Evolutionary conservation across 1,140 invertebrate genomes (phyloP).

Genomic region (Wasmannia auropunctata): DNA sequence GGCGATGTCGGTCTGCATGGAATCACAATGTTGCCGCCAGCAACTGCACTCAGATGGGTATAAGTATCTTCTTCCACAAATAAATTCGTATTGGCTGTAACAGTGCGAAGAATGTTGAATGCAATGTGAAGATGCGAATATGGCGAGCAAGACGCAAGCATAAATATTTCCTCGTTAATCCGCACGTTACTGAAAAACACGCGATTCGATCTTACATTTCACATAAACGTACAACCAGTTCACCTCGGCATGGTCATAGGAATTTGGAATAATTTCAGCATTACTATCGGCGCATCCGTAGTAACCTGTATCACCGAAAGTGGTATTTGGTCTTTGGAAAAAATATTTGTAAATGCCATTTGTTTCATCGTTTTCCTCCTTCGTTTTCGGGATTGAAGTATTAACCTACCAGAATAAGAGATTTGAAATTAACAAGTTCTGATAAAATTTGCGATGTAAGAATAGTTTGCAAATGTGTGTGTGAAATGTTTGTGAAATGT

Average conservation of each 20-base stretch:
- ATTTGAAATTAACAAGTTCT: neutral
- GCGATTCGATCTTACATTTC: conserved; percentile 85
- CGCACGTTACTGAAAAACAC: neutral
- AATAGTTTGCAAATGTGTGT: too few species aligned
- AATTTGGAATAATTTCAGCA: conserved; percentile 76
- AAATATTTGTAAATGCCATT: neutral
- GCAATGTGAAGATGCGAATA: neutral
- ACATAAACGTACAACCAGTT: conserved; percentile 88
- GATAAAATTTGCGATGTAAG: neutral
- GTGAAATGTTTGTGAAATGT: too few species aligned
- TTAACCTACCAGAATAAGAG: conserved; percentile 45
- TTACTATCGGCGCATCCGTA: conserved; percentile 86
- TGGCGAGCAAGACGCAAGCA: neutral
- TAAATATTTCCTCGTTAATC: neutral
- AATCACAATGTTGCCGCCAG: conserved; percentile 84
- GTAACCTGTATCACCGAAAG: conserved; percentile 86
- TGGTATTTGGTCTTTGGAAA: conserved; percentile 68
- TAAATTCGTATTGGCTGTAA: conserved; percentile 85
- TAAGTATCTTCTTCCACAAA: conserved; percentile 83
- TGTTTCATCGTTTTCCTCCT: neutral
- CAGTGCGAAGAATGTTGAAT: neutral
- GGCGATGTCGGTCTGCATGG: conserved; percentile 90
- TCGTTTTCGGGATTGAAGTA: conserved; percentile 52
- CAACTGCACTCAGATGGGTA: conserved; percentile 78
- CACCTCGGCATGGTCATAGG: conserved; percentile 77